Conservation (phyloP, 2,113 vertebrate genomes). For the Oenanthe oenanthe region DNA sequence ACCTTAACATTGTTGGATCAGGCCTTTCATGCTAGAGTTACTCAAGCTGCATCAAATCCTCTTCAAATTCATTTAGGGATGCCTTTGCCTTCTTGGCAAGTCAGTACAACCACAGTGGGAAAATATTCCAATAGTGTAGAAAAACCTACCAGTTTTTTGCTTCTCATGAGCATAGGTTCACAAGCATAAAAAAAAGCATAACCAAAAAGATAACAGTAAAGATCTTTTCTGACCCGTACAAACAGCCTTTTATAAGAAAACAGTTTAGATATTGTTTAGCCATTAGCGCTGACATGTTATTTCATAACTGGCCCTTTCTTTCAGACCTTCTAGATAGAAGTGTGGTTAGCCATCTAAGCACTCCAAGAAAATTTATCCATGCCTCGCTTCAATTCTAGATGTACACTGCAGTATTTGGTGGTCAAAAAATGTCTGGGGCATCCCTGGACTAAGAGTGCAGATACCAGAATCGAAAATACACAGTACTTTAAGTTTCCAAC, state of each 20-base stretch:
- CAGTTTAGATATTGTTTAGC: background rate
- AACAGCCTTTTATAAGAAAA: background rate
- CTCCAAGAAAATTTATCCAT: background rate
- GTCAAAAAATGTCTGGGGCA: background rate
- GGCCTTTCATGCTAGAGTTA: background rate
- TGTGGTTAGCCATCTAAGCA: background rate
- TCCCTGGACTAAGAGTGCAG: background rate
- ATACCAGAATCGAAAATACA: background rate
- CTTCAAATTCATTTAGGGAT: background rate
- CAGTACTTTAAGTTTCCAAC: background rate
- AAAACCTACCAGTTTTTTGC: background rate
- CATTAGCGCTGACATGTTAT: background rate
- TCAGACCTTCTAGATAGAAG: background rate
- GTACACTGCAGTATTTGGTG: background rate
- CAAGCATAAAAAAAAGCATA: background rate
- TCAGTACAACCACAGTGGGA: background rate
- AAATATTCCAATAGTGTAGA: background rate
- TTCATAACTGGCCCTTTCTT: background rate
- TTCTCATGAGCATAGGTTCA: background rate
- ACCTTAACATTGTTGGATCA: background rate
- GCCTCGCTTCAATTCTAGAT: background rate
- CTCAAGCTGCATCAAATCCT: background rate
- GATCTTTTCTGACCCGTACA: background rate
- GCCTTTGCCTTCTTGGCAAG: background rate
- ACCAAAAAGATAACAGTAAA: background rate